Conservation (phyloP, 2,113 vertebrate genomes). For the Microcebus griseorufus region DNA sequence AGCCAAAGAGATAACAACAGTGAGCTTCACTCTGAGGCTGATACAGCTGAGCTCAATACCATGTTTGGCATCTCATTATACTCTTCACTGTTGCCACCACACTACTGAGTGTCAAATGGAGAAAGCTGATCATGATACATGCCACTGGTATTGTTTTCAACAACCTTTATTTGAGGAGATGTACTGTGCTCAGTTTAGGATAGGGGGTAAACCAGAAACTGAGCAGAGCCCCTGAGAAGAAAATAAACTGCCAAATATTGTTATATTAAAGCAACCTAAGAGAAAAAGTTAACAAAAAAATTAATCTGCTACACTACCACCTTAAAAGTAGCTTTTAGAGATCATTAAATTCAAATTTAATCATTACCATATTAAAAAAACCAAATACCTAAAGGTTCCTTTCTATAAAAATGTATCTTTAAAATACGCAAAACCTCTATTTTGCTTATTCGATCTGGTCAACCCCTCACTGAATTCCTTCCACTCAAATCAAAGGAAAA, state of each 20-base stretch:
- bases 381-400: conserved; percentile 49
- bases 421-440: conserved; percentile 59
- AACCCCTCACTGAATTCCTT: conserved; percentile 76
- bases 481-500: conserved; percentile 70
- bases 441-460: conserved; percentile 46
- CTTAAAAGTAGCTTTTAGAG: conserved; percentile 35
- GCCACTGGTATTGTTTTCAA: not conserved
- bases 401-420: conserved; percentile 39
- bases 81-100: not conserved
- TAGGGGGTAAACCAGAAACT: not conserved
- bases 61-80: not conserved
- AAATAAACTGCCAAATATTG: conserved; percentile 54
- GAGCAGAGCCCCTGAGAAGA: conserved; percentile 38
- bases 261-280: conserved; percentile 67
- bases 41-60: not conserved
- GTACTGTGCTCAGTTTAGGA: not conserved
- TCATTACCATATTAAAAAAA: conserved; percentile 43
- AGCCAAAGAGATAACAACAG: not conserved
- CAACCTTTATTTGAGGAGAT: not conserved
- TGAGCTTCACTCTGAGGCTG: not conserved
- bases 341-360: not conserved
- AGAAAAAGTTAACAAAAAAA: conserved; percentile 54
- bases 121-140: fast-evolving
- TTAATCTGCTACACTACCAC: not conserved
- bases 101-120: not conserved